Percentiles rank a stretch among this genome's conserved stretches.
phyloP scores from a whole-genome alignment of 2,113 vertebrate species.

The Halichoeres trimaculatus region DNA sequence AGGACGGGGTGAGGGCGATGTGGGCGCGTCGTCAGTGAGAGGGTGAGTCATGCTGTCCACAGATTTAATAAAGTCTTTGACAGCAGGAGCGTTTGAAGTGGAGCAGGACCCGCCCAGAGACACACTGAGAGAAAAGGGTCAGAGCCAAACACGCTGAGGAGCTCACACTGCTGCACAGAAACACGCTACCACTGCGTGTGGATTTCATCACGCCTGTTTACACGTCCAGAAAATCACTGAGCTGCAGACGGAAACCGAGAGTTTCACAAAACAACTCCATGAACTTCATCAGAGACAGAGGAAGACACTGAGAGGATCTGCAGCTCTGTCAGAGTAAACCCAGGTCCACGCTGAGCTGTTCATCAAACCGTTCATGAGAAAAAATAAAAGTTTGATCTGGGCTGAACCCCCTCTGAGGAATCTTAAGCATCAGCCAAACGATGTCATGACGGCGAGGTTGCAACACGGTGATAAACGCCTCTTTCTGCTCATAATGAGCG shows the following conservation, averaged over 20 bases:
- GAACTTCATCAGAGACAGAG: background rate
- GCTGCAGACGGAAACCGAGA: background rate
- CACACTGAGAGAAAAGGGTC: constrained; percentile 28
- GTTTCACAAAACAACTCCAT: background rate
- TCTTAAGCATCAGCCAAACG: constrained; percentile 11
- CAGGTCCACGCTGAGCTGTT: background rate
- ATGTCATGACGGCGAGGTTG: constrained; percentile 25
- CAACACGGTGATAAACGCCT: constrained; percentile 46
- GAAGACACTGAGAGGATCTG: background rate
- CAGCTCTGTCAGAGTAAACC: background rate
- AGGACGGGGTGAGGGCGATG: background rate
- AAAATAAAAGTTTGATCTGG: background rate
- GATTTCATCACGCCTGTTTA: too few species aligned
- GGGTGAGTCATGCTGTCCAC: constrained; percentile 56
- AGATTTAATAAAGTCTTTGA: constrained; percentile 58
- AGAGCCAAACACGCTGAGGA: constrained; percentile 17
- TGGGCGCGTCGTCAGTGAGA: constrained; percentile 44
- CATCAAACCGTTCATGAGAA: too few species aligned
- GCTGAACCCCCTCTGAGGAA: background rate
- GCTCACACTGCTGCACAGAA: background rate
- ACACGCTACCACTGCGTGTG: background rate
- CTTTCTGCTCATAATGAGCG: constrained; percentile 30
- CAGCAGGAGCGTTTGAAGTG: constrained; percentile 64
- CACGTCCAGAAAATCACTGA: background rate
- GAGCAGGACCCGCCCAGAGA: constrained; percentile 56